Percentiles rank a stretch among this genome's conserved stretches.
These are phyloP conservation scores for Ophiodon elongatus DNA, from an alignment of 2,113 vertebrate species.

Conservation along the genomic window DNA sequence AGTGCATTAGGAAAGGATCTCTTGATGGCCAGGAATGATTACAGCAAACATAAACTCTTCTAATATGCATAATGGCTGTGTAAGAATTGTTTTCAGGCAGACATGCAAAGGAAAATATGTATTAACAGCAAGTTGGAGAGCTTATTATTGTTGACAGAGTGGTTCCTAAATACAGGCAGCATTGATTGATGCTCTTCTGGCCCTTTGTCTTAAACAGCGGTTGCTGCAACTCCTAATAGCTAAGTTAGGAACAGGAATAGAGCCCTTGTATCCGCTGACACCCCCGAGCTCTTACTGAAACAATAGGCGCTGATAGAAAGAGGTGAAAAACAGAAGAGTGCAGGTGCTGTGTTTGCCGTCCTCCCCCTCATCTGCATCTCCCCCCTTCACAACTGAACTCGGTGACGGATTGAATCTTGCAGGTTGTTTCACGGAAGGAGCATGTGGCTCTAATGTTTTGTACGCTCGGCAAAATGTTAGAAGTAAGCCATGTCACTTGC, in stretches of 20 bases:
- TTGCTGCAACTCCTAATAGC: neutral
- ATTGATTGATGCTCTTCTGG: neutral
- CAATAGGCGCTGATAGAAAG: neutral
- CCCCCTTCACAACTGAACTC: neutral
- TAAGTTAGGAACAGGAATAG: neutral
- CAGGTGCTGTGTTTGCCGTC: constrained; percentile 1
- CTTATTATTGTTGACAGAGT: neutral
- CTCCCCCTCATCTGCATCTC: constrained; percentile 16
- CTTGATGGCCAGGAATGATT: neutral
- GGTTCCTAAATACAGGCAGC: neutral
- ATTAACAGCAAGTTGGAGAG: too few species aligned
- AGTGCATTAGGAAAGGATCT: neutral
- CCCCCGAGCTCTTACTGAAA: neutral
- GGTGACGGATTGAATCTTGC: neutral
- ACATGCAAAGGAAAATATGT: neutral
- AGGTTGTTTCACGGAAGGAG: constrained; percentile 33
- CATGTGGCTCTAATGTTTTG: constrained; percentile 39
- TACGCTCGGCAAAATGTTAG: constrained; percentile 31
- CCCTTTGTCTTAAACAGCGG: neutral
- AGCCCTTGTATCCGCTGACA: neutral
- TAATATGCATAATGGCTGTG: neutral
- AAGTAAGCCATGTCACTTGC: constrained; percentile 27
- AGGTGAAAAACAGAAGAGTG: neutral
- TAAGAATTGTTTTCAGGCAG: neutral
- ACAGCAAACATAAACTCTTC: neutral